Percentiles rank a stretch among this genome's conserved stretches.
phyloP scores from a whole-genome alignment of 2,113 vertebrate genomes.

The Kryptolebias marmoratus region DNA sequence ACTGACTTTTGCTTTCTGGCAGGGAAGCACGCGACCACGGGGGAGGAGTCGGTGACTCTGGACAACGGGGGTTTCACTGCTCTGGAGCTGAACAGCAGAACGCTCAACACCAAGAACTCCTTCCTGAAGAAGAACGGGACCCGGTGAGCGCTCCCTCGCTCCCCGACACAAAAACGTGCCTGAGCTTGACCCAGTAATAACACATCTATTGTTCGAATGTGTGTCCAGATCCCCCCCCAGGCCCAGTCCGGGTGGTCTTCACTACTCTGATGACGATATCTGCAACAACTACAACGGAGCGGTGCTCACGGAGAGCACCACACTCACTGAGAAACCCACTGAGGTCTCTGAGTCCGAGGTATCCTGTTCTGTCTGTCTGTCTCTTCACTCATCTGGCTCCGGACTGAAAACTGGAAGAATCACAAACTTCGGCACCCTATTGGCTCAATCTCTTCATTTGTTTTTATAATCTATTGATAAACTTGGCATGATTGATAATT shows the following conservation, averaged over 20 bases:
- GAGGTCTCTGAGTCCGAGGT: conserved; percentile 95
- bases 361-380: conserved; percentile 23
- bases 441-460: not conserved
- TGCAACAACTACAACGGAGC: conserved; percentile 93
- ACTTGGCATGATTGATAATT: not conserved
- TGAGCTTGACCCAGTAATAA: not conserved
- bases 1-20: conserved; percentile 20
- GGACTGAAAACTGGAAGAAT: not conserved
- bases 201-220: not conserved
- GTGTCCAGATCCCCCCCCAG: conserved; percentile 89
- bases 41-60: conserved; percentile 90
- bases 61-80: conserved; percentile 94
- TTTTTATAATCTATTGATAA: not conserved
- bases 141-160: conserved; percentile 75
- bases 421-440: not conserved
- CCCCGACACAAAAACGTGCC: not conserved
- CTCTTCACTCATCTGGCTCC: no score
- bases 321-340: conserved; percentile 87
- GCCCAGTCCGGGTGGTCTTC: conserved; percentile 92
- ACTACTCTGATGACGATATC: conserved; percentile 95
- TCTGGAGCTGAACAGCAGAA: conserved; percentile 93
- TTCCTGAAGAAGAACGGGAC: conserved; percentile 95
- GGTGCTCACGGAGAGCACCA: conserved; percentile 86
- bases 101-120: conserved; percentile 89
- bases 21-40: conserved; percentile 88